Base-by-base conservation (phyloP, 2,797 vertebrate species). In the Thunnus albacares region DNA sequence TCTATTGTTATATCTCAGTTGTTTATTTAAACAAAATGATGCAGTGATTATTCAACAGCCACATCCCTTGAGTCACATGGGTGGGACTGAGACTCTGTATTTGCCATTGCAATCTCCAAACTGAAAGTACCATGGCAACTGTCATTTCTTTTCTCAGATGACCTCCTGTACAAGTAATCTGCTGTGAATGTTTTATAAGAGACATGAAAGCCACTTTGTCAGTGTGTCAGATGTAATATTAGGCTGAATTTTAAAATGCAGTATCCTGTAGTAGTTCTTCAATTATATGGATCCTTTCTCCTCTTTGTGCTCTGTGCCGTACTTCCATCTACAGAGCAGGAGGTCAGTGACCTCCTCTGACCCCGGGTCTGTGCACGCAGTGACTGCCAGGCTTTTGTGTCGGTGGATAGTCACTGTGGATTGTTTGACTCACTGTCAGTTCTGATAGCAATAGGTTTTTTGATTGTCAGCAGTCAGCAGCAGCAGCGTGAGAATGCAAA, bases 401-500 rank as follows among this genome's bases (percentile, higher is more conserved):
- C 20, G 47, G n/a, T 2, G 10, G 52, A 75, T n/a, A 1, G 76
- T 65, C 22, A 8, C 67, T 55, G 77, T 11, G 65, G 78, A 82
- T 89, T 85, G 85, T 90, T 85, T 81, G 77, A 83, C 75, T 68
- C 71, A 1, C 84, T 58, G 60, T 78, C 75, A 20, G 26, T 82
- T 84, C 72, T 86, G 87, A 90, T 89, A 80, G 84, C 80, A 82
- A 57, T 55, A 57, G 77, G 77, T 73, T 87, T 89, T 91, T 88
- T 77, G 67, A 87, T 92, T 91, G 91, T 75, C 73, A 78, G 70
- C 77, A 75, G 88, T 89, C 89, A 80, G 85, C 89, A 83, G 56
- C 79, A 71, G 56, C 79, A 71, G 61, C n/a, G 22, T 63, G 74
- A 79, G 77, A 87, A 71, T 83, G 82, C 73, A 83, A 7, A 85